Percentiles rank a stretch among this genome's conserved stretches.
Conservation (phyloP, 2,113 vertebrate genomes). For the Genyomyrus donnyi region DNA sequence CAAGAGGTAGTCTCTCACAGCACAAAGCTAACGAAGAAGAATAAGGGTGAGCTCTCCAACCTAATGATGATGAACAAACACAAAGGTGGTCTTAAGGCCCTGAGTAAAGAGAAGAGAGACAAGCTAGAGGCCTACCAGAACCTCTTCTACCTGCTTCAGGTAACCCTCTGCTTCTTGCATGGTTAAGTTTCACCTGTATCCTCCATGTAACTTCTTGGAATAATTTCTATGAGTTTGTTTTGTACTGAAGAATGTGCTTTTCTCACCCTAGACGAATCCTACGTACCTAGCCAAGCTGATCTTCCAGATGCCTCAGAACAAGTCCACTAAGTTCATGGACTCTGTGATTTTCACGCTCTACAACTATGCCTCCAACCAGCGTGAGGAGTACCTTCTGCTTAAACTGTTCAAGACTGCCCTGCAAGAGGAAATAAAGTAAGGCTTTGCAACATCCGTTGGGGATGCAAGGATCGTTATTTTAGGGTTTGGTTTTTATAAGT, state of each 20-base stretch:
- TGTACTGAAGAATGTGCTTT: neutral
- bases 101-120: conserved; percentile 94
- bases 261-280: conserved; percentile 78
- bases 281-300: conserved; percentile 96
- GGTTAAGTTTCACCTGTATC: neutral
- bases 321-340: conserved; percentile 98
- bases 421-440: conserved; percentile 96
- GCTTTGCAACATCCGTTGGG: neutral
- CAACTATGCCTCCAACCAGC: conserved; percentile 95
- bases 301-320: conserved; percentile 99
- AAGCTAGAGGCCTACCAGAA: conserved; percentile 94
- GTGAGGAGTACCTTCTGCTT: conserved; percentile 88
- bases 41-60: conserved; percentile 86
- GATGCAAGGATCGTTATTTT: neutral
- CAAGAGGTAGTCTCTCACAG: conserved; percentile 98
- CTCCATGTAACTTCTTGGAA: neutral
- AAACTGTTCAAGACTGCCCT: conserved; percentile 92
- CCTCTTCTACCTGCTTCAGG: conserved; percentile 90
- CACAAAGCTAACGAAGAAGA: conserved; percentile 96
- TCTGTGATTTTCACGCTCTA: conserved; percentile 96
- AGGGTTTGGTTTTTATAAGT: neutral
- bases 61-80: conserved; percentile 99
- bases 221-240: neutral
- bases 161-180: conserved; percentile 30
- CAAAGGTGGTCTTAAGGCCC: conserved; percentile 85